Evolutionary conservation across 2,888 invertebrate species (phyloP).

Genomic region (Diarsia rubi): DNA sequence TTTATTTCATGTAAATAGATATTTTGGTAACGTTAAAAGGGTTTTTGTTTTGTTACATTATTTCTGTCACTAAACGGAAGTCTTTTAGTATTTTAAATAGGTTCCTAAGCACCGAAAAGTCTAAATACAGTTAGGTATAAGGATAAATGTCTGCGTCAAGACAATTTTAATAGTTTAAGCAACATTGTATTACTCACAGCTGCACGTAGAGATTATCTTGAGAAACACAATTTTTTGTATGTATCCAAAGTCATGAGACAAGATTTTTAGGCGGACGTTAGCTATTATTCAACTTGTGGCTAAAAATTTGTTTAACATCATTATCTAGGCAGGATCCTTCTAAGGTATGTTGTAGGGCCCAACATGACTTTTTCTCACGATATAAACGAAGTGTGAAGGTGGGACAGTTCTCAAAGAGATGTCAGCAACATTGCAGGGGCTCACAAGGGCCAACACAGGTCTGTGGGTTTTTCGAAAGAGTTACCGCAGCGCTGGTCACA

Average conservation of each 20-base stretch:
- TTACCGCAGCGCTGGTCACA: too few species aligned
- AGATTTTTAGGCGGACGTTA: too few species aligned
- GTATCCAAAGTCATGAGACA: not conserved
- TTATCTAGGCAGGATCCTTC: not conserved
- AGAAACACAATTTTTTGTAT: not conserved
- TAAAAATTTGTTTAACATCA: not conserved
- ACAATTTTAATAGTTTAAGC: not conserved
- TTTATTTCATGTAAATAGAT: constrained; percentile 18
- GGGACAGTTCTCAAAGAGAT: too few species aligned
- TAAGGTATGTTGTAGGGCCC: not conserved
- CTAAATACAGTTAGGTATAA: not conserved
- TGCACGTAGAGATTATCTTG: not conserved
- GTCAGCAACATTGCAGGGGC: too few species aligned
- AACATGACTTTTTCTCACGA: not conserved
- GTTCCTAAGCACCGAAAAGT: not conserved
- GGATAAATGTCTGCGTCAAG: not conserved
- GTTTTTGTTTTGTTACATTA: not conserved
- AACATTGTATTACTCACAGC: not conserved
- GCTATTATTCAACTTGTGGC: too few species aligned
- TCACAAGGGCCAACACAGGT: too few species aligned
- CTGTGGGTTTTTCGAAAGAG: too few species aligned
- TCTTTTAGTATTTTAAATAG: not conserved
- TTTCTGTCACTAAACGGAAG: not conserved
- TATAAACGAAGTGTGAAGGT: not conserved
- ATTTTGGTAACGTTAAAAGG: not conserved